phyloP scores from a whole-genome alignment of 2,113 vertebrate species.

The Paradoxurus hermaphroditus region DNA sequence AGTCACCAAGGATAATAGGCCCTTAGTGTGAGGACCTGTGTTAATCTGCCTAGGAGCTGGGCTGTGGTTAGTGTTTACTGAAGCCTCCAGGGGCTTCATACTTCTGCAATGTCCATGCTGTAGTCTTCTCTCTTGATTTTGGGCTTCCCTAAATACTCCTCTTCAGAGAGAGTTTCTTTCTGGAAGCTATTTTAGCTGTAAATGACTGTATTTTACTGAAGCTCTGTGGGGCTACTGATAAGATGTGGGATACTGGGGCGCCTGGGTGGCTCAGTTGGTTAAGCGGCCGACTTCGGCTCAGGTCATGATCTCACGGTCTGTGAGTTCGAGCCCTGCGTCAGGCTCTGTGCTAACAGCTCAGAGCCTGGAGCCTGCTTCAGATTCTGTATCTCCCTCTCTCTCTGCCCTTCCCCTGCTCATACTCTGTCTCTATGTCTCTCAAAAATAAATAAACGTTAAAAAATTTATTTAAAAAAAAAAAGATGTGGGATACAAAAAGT shows the following conservation, averaged over 20 bases:
- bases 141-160: neutral
- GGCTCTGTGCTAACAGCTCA: too few species aligned
- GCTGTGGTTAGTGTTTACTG: neutral
- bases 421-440: too few species aligned
- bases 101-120: neutral
- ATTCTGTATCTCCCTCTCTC: too few species aligned
- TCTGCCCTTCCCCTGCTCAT: too few species aligned
- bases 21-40: neutral
- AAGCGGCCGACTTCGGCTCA: too few species aligned
- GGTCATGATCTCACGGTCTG: too few species aligned
- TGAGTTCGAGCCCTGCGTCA: too few species aligned
- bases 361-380: too few species aligned
- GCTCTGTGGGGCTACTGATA: neutral
- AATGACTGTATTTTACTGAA: neutral
- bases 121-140: neutral
- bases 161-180: neutral
- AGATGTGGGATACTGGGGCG: neutral
- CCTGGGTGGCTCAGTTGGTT: too few species aligned
- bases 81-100: neutral
- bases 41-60: neutral
- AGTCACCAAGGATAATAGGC: neutral
- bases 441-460: too few species aligned
- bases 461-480: too few species aligned
- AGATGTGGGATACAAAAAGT: neutral
- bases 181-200: too few species aligned